Conservation (phyloP, 2,888 invertebrate species). For the Caenorhabditis angaria region DNA sequence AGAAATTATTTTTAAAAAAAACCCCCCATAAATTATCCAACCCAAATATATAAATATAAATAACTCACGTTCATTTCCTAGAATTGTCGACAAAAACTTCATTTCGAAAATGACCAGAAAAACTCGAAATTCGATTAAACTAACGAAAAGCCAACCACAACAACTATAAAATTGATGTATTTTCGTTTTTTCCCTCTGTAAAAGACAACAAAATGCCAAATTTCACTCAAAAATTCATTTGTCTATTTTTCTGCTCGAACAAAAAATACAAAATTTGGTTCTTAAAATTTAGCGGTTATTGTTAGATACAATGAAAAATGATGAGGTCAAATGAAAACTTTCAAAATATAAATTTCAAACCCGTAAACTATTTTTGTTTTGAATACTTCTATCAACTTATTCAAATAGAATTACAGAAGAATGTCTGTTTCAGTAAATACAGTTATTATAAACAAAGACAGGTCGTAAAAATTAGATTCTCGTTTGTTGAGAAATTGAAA, state of each 20-base stretch:
- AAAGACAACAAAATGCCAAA: not conserved
- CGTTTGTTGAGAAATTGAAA: not conserved
- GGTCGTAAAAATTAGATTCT: not conserved
- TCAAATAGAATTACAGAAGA: not conserved
- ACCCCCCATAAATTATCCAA: not conserved
- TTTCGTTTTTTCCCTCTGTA: conserved; percentile 3
- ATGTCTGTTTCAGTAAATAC: not conserved
- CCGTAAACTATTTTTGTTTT: not conserved
- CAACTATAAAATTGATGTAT: not conserved
- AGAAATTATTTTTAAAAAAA: no score
- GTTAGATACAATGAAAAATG: not conserved
- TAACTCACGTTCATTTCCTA: conserved; percentile 34
- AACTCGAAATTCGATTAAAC: not conserved
- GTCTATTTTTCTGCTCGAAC: not conserved
- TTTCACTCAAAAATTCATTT: conserved; percentile 6
- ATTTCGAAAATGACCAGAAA: conserved; percentile 11
- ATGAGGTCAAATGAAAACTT: not conserved
- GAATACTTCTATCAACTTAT: no score
- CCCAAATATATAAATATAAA: not conserved
- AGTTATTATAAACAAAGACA: not conserved
- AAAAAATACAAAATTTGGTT: not conserved
- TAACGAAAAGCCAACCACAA: not conserved
- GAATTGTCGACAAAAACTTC: conserved; percentile 34
- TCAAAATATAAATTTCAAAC: not conserved
- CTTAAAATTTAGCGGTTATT: not conserved